Base-by-base conservation (phyloP, 64 coral and sea anemone species). In the Acropora yongei region DNA sequence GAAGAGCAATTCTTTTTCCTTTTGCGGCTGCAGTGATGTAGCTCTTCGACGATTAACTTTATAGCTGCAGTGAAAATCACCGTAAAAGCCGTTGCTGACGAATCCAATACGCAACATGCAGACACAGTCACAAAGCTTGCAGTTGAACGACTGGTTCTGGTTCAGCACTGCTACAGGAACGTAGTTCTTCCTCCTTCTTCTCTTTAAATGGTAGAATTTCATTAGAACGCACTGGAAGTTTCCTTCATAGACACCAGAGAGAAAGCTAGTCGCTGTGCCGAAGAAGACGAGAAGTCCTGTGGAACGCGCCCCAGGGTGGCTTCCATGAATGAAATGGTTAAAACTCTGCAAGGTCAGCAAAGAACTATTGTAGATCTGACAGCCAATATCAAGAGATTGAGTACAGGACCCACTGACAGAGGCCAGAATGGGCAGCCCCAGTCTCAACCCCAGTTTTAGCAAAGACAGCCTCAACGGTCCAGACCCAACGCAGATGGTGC, bases 191-290 rank as follows among this genome's bases (percentile, higher is more conserved):
- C n/a, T n/a, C n/a, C n/a, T n/a, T n/a, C n/a, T n/a, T n/a, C n/a
- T n/a, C n/a, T n/a, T n/a, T n/a, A n/a, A n/a, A n/a, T n/a, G n/a
- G n/a, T n/a, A n/a, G n/a, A n/a, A n/a, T n/a, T n/a, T n/a, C n/a
- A n/a, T n/a, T n/a, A n/a, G n/a, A n/a, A n/a, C n/a, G n/a, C n/a
- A n/a, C n/a, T n/a, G n/a, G n/a, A n/a, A n/a, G n/a, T n/a, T n/a
- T n/a, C n/a, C n/a, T n/a, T n/a, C n/a, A n/a, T 94, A 47, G 72
- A 94, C 67, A 78, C 89, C 6, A 41, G 92, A 66, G 71, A 89
- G 45, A 87, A 94, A 49, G 86, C 79, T n/a, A 58, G 89, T 74
- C 68, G 63, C 66, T 93, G 86, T 85, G 17, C 76, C n/a, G 92
- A 84, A 49, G 86, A 89, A 73, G 78, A 89, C 1, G 78, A 94